phyloP scores from a whole-genome alignment of 1,140 invertebrate genomes.

The Drosophila saltans region DNA sequence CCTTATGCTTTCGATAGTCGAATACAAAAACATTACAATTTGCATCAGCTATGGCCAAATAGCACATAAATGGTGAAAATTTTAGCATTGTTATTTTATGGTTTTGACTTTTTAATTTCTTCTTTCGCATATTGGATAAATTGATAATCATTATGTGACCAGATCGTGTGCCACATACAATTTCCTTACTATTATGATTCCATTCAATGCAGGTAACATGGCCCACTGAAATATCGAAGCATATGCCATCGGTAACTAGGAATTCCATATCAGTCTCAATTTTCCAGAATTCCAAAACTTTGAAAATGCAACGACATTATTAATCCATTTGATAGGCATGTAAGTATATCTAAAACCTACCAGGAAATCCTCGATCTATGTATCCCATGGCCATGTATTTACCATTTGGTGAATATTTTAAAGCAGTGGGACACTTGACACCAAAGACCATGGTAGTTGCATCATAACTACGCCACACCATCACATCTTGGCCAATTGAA shows the following conservation, averaged over 20 bases:
- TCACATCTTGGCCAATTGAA: slow-evolving; percentile 65
- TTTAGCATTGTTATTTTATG: slow-evolving; percentile 54
- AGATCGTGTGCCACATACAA: slow-evolving; percentile 62
- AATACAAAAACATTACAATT: slow-evolving; percentile 63
- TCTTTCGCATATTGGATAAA: slow-evolving; percentile 29
- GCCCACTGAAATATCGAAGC: slow-evolving; percentile 41
- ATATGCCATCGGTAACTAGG: slow-evolving; percentile 54
- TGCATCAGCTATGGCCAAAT: slow-evolving; percentile 68
- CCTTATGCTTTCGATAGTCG: slow-evolving; percentile 40
- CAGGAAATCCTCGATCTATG: slow-evolving; percentile 50
- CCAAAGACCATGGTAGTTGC: slow-evolving; percentile 70
- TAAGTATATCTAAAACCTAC: slow-evolving; percentile 22
- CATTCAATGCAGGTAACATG: slow-evolving; percentile 68
- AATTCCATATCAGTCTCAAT: slow-evolving; percentile 44
- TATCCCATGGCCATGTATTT: slow-evolving; percentile 68
- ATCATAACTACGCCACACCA: slow-evolving; percentile 65
- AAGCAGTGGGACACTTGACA: slow-evolving; percentile 53
- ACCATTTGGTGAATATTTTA: slow-evolving; percentile 69
- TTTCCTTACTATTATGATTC: slow-evolving; percentile 47
- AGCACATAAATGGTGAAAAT: slow-evolving; percentile 60
- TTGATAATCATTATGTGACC: slow-evolving; percentile 54
- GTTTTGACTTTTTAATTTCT: slow-evolving; percentile 45
- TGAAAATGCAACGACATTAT: not conserved
- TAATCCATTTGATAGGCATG: not conserved
- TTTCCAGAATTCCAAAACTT: slow-evolving; percentile 73